A percentile compares a stretch with the other conserved stretches of the same genome.
Conservation (phyloP, 1,140 invertebrate genomes). For the Drosophila willistoni region DNA sequence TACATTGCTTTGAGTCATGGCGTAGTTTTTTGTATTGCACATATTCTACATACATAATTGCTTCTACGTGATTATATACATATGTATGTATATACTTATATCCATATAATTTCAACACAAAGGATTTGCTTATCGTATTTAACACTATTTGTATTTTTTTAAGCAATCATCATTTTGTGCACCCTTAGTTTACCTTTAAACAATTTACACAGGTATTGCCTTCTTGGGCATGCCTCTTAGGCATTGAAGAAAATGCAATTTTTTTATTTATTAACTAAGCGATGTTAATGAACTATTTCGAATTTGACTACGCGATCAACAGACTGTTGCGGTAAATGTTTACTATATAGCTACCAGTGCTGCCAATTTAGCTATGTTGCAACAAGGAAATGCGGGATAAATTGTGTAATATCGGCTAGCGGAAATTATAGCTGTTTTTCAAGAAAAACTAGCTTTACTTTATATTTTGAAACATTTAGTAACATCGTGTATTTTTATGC, state of each 20-base stretch:
- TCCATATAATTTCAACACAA: neutral
- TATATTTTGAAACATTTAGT: too few species aligned
- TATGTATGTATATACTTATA: neutral
- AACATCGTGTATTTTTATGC: too few species aligned
- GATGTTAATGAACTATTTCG: too few species aligned
- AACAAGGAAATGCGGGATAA: too few species aligned
- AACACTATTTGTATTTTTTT: neutral
- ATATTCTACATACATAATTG: slow-evolving; percentile 3
- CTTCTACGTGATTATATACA: neutral
- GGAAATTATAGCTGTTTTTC: too few species aligned
- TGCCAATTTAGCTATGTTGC: too few species aligned
- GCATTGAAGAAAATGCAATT: neutral
- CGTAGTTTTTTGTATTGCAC: slow-evolving; percentile 2
- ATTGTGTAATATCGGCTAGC: too few species aligned
- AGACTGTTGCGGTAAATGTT: too few species aligned
- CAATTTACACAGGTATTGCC: neutral
- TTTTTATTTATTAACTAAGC: neutral
- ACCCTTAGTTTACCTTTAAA: neutral
- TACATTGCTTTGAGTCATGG: neutral
- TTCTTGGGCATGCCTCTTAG: neutral
- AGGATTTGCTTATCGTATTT: neutral
- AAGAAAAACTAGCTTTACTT: too few species aligned
- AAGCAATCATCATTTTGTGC: neutral
- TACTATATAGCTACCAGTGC: too few species aligned
- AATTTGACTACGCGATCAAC: too few species aligned